These are phyloP conservation scores for Gobius niger DNA, from an alignment of 2,113 vertebrate species.

Conservation along the genomic window DNA sequence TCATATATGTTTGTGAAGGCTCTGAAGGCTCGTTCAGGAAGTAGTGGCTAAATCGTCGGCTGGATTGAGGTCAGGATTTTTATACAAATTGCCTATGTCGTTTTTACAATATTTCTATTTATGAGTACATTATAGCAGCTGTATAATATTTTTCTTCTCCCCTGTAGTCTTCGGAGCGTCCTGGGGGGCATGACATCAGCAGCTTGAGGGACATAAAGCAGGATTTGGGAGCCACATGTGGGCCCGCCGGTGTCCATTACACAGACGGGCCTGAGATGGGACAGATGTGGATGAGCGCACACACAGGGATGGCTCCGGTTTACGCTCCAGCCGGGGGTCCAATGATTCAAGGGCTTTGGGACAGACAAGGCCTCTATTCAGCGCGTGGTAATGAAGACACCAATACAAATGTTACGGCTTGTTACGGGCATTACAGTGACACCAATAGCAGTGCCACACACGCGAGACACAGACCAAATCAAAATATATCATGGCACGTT, in stretches of 20 bases:
- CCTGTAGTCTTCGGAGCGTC: constrained; percentile 39
- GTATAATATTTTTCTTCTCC: background rate
- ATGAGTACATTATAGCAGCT: background rate
- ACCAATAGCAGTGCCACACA: background rate
- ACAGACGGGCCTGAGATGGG: constrained; percentile 46
- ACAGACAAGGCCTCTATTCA: constrained; percentile 45
- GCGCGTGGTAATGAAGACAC: background rate
- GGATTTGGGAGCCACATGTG: constrained; percentile 35
- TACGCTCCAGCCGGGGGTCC: constrained; percentile 34
- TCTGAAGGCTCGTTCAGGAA: too few relatives aligned
- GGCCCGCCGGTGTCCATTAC: constrained; percentile 49
- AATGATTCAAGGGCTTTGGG: constrained; percentile 34
- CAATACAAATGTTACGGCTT: constrained; percentile 24
- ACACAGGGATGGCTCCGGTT: constrained; percentile 32
- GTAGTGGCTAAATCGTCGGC: too few relatives aligned
- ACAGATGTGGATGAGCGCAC: constrained; percentile 51
- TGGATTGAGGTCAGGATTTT: background rate
- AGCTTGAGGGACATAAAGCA: constrained; percentile 54
- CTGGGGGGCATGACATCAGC: constrained; percentile 52
- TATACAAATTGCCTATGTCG: background rate
- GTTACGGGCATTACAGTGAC: constrained; percentile 6
- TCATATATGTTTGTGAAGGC: too few relatives aligned
- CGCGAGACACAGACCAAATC: background rate
- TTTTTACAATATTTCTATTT: background rate
- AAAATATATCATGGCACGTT: background rate